These are phyloP conservation scores for Trissoscelio sp. DNA, from an alignment of 2,888 invertebrate genomes.

Conservation along the genomic window DNA sequence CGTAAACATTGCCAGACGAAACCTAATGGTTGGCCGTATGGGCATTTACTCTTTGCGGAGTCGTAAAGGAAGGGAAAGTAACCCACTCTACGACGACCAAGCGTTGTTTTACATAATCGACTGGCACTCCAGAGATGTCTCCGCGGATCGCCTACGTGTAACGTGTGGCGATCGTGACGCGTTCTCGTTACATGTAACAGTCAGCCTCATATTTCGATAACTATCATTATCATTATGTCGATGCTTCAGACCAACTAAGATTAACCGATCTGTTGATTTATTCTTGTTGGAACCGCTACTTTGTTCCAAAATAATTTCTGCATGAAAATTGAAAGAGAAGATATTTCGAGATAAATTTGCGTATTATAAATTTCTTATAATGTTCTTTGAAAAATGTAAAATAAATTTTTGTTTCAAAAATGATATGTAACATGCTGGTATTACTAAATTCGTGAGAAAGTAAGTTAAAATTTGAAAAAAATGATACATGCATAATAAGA, in stretches of 20 bases:
- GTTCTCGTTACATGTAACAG: conserved; percentile 27
- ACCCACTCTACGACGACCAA: conserved; percentile 74
- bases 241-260: too few species aligned
- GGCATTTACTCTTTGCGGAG: conserved; percentile 75
- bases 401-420: too few species aligned
- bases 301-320: not conserved
- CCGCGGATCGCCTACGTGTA: conserved; percentile 66
- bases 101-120: conserved; percentile 78
- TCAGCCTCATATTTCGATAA: conserved; percentile 24
- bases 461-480: not conserved
- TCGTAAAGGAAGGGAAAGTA: conserved; percentile 83
- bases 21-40: conserved; percentile 67
- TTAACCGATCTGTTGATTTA: too few species aligned
- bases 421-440: too few species aligned
- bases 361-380: too few species aligned
- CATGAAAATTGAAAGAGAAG: too few species aligned
- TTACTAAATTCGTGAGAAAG: conserved; percentile 25
- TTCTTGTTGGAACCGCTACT: not conserved
- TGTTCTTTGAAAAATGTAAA: too few species aligned
- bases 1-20: conserved; percentile 71
- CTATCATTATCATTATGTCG: conserved; percentile 28
- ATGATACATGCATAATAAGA: not conserved
- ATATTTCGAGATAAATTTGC: too few species aligned
- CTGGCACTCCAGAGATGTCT: conserved; percentile 72
- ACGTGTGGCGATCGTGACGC: conserved; percentile 43